Conservation (phyloP, 2,888 invertebrate species). For the Deilephila elpenor region DNA sequence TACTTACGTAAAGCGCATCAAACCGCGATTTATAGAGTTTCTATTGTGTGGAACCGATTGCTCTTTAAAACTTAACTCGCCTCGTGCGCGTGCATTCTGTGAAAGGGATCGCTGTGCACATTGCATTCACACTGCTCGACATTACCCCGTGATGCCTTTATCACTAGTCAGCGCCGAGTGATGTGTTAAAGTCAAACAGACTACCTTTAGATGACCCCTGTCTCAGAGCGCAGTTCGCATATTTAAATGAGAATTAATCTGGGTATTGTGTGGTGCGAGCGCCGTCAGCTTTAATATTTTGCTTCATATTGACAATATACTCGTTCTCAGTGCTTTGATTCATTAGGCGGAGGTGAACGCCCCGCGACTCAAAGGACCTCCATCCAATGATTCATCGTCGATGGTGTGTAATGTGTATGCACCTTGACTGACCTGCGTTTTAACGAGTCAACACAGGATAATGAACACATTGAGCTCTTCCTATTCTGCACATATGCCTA, state of each 20-base stretch:
- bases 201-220: constrained; percentile 53
- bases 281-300: constrained; percentile 73
- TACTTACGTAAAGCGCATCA: constrained; percentile 25
- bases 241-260: constrained; percentile 79
- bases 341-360: constrained; percentile 80
- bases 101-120: constrained; percentile 1
- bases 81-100: constrained; percentile 39
- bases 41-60: constrained; percentile 17
- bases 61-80: constrained; percentile 28
- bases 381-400: constrained; percentile 71
- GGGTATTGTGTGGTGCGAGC: constrained; percentile 65
- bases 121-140: neutral
- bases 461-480: constrained; percentile 73
- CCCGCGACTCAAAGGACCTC: constrained; percentile 75
- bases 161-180: constrained; percentile 43
- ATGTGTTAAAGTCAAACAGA: constrained; percentile 52
- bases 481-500: constrained; percentile 44
- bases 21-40: constrained; percentile 14
- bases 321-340: constrained; percentile 75
- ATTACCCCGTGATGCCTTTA: neutral
- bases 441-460: constrained; percentile 77
- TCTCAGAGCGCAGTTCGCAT: constrained; percentile 71
- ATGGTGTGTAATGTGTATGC: constrained; percentile 61
- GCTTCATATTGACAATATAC: constrained; percentile 78
- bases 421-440: constrained; percentile 73